Percentiles rank a stretch among this genome's conserved stretches.
Evolutionary conservation across 2,113 vertebrate genomes (phyloP).

Genomic region (Acrocephalus arundinaceus): DNA sequence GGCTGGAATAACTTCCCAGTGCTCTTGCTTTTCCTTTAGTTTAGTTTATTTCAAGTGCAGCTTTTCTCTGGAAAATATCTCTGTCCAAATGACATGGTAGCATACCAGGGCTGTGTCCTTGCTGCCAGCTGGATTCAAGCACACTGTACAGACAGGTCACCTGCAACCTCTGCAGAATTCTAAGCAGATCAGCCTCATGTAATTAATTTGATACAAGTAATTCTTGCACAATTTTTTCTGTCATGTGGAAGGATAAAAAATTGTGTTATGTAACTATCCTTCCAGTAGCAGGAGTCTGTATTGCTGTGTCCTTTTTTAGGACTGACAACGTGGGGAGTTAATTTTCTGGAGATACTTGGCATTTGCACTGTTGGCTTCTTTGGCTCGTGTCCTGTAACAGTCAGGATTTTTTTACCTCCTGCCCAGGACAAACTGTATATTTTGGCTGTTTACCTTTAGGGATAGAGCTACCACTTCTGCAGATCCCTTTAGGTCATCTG

Average conservation of each 20-base stretch:
- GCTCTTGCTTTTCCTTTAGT: neutral
- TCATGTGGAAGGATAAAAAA: neutral
- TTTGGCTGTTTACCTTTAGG: neutral
- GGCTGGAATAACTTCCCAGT: neutral
- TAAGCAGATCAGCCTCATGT: neutral
- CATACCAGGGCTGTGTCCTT: neutral
- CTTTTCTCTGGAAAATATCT: neutral
- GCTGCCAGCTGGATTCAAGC: neutral
- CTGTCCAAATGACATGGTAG: neutral
- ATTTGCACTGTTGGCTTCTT: neutral
- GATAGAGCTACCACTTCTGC: neutral
- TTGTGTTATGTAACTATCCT: neutral
- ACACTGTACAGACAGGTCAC: neutral
- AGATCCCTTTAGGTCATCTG: neutral
- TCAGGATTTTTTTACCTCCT: neutral
- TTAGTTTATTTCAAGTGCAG: neutral
- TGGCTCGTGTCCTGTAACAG: neutral
- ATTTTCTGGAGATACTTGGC: neutral
- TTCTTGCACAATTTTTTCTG: neutral
- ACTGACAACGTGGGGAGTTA: neutral
- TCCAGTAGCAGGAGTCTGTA: neutral
- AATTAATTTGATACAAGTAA: neutral
- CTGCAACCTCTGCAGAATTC: neutral
- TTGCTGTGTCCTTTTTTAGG: neutral
- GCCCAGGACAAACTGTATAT: neutral